Conservation (phyloP, 2,888 invertebrate genomes). For the Polia nebulosa region DNA sequence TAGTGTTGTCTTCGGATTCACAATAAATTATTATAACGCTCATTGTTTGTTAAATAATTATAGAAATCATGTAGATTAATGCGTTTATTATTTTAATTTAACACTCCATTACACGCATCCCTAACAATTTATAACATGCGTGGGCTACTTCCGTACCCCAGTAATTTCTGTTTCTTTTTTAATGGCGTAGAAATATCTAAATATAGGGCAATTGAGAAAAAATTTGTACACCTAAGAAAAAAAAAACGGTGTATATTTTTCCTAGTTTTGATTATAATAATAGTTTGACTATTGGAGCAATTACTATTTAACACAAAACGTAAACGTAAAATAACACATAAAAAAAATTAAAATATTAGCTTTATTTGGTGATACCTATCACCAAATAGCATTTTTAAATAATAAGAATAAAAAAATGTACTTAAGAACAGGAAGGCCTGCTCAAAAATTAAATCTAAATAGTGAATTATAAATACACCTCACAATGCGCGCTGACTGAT, state of each 20-base stretch:
- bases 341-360: too few relatives aligned
- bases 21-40: slow-evolving; percentile 3
- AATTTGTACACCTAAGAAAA: neutral
- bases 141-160: neutral
- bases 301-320: neutral
- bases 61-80: slow-evolving; percentile 14
- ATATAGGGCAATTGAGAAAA: neutral
- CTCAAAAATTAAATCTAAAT: too few relatives aligned
- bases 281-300: too few relatives aligned
- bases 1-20: neutral
- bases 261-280: neutral
- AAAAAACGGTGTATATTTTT: neutral
- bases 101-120: neutral
- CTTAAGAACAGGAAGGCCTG: too few relatives aligned
- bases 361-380: too few relatives aligned
- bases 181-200: neutral
- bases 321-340: too few relatives aligned
- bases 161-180: neutral
- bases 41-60: slow-evolving; percentile 12
- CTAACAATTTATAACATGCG: neutral
- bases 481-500: too few relatives aligned
- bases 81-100: slow-evolving; percentile 13
- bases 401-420: too few relatives aligned
- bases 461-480: too few relatives aligned
- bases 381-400: too few relatives aligned